These are phyloP conservation scores for Frieseomelitta varia DNA, from an alignment of 1,140 invertebrate species.

Conservation along the genomic window DNA sequence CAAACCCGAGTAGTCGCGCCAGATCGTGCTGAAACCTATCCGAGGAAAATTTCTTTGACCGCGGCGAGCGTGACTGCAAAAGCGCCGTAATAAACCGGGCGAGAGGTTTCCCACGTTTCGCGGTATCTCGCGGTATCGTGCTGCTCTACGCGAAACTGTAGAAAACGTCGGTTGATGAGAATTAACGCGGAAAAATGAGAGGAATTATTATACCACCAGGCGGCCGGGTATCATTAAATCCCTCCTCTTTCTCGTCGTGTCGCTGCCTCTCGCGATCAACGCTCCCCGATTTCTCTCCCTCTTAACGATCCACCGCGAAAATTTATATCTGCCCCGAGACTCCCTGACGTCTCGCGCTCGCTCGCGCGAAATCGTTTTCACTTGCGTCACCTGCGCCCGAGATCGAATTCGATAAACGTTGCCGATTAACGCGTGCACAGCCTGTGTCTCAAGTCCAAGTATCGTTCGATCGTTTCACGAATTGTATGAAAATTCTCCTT, in stretches of 20 bases:
- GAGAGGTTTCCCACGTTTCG: conserved; percentile 53
- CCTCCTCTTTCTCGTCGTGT: neutral
- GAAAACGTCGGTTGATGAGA: conserved; percentile 26
- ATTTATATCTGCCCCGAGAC: neutral
- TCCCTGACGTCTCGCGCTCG: neutral
- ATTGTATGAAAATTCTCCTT: no score
- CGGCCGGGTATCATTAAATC: conserved; percentile 15
- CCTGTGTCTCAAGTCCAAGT: no score
- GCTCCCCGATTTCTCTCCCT: neutral
- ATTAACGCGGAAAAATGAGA: conserved; percentile 34
- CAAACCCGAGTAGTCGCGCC: neutral
- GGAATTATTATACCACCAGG: conserved; percentile 4
- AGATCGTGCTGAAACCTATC: neutral
- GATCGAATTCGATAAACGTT: neutral
- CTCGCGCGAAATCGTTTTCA: neutral
- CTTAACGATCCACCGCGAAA: neutral
- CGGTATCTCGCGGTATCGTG: conserved; percentile 32
- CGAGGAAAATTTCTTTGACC: conserved; percentile 33
- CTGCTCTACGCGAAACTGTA: conserved; percentile 11
- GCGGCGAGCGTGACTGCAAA: conserved; percentile 40
- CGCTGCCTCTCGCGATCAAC: conserved; percentile 1
- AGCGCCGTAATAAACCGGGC: conserved; percentile 40
- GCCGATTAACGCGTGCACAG: neutral
- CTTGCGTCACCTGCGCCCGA: neutral
- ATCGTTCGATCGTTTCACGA: no score